Evolutionary conservation across 2,797 vertebrate genomes (phyloP).

Genomic region (Pristis pectinata): DNA sequence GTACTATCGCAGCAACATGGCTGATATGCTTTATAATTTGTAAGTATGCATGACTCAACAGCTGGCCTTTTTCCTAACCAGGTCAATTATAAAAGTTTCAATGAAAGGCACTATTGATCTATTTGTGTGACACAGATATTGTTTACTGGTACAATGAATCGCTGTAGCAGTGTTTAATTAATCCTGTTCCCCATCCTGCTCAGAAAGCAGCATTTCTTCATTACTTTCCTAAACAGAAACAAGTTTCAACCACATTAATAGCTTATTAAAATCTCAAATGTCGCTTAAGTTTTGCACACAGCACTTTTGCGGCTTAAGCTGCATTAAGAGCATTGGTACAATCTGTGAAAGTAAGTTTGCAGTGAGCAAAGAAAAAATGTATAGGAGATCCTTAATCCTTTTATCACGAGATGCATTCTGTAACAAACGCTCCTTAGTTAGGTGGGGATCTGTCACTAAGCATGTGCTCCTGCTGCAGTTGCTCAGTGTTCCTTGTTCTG

Average conservation of each 20-base stretch:
- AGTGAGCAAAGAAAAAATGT: background rate
- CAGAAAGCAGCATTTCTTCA: slow-evolving; percentile 12
- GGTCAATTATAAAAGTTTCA: slow-evolving; percentile 44
- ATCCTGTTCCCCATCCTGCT: background rate
- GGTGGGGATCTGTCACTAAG: background rate
- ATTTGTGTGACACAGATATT: slow-evolving; percentile 35
- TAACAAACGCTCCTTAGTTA: background rate
- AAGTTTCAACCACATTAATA: background rate
- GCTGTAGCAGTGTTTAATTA: slow-evolving; percentile 31
- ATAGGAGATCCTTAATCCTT: background rate
- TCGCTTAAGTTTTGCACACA: background rate
- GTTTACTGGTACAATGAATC: slow-evolving; percentile 29
- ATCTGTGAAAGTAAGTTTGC: background rate
- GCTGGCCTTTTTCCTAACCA: slow-evolving; percentile 32
- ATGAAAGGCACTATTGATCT: slow-evolving; percentile 46
- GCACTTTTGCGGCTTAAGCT: background rate
- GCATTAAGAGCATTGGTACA: background rate
- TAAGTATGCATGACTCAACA: slow-evolving; percentile 65
- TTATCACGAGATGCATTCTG: background rate
- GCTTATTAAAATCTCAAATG: slow-evolving; percentile 13
- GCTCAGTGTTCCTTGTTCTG: background rate
- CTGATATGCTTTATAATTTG: slow-evolving; percentile 99
- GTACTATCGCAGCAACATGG: slow-evolving; percentile 98
- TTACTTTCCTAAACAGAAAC: background rate
- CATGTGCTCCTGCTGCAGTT: background rate